These are phyloP conservation scores for Spheniscus humboldti DNA, from an alignment of 2,797 vertebrate genomes.

Conservation along the genomic window DNA sequence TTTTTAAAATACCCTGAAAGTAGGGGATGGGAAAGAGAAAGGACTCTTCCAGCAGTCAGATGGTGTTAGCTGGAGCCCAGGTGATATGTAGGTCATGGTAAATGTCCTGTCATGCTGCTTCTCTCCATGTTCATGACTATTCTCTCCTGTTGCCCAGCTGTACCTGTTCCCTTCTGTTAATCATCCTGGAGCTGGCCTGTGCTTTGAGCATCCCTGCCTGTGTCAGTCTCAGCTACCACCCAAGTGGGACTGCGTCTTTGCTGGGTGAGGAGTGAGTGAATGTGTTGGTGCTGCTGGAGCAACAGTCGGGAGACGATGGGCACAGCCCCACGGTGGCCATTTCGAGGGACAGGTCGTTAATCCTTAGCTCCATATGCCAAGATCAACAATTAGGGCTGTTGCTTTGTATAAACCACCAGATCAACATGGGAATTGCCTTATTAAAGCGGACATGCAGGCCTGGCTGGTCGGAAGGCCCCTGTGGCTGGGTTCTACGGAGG, in stretches of 20 bases:
- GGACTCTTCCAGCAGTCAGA: not conserved
- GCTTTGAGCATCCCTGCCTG: not conserved
- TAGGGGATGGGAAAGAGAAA: not conserved
- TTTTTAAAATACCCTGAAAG: not conserved
- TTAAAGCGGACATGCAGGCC: not conserved
- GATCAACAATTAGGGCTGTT: not conserved
- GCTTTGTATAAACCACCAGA: not conserved
- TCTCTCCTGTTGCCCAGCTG: not conserved
- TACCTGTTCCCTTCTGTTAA: not conserved
- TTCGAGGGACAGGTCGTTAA: not conserved
- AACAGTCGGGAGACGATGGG: rapidly evolving
- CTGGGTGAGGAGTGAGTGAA: not conserved
- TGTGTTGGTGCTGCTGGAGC: rapidly evolving
- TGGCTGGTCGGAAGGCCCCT: not conserved
- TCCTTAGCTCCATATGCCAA: not conserved
- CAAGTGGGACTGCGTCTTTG: rapidly evolving
- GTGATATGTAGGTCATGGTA: not conserved
- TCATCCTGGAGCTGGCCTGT: not conserved
- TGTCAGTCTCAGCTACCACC: rapidly evolving
- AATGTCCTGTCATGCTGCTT: not conserved
- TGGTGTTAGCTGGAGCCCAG: not conserved
- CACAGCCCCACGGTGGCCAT: not conserved
- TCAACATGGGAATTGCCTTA: not conserved
- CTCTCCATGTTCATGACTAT: not conserved
- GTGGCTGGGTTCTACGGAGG: not conserved